These are phyloP conservation scores for Mionectes macconnelli DNA, from an alignment of 2,113 vertebrate genomes.

Conservation along the genomic window DNA sequence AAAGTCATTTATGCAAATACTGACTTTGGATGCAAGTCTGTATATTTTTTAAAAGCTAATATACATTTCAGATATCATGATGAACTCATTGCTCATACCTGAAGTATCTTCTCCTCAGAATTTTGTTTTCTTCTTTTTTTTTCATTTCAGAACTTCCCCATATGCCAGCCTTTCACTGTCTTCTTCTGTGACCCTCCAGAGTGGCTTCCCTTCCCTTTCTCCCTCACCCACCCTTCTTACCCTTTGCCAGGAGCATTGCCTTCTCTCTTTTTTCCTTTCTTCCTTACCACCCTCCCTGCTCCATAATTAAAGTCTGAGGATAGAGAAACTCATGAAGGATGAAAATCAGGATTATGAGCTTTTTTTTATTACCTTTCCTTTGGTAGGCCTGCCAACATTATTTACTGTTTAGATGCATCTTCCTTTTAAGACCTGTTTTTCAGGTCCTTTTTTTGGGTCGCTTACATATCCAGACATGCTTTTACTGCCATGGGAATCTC, in stretches of 20 bases:
- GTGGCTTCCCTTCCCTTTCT: neutral
- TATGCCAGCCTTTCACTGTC: neutral
- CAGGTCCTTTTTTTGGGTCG: slow-evolving; percentile 27
- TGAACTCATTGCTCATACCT: neutral
- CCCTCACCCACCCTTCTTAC: neutral
- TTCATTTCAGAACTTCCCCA: neutral
- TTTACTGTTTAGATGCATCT: slow-evolving; percentile 47
- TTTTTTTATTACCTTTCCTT: slow-evolving; percentile 2
- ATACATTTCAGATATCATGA: neutral
- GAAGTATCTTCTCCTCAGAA: neutral
- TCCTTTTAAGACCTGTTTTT: slow-evolving; percentile 44
- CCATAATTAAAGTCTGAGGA: neutral
- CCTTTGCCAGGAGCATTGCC: neutral
- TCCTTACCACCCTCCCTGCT: neutral
- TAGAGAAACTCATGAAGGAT: neutral
- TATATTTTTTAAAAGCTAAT: neutral
- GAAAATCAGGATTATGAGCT: neutral
- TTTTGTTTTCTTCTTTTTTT: neutral
- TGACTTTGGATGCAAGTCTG: neutral
- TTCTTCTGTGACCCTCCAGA: neutral
- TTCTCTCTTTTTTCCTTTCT: neutral
- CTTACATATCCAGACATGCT: slow-evolving; percentile 17
- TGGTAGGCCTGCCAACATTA: slow-evolving; percentile 2
- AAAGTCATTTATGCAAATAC: slow-evolving; percentile 1
- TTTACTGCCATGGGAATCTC: neutral